Percentiles rank a stretch among this genome's conserved stretches.
Conservation (phyloP, 1,140 invertebrate species). For the Drosophila bocki region DNA sequence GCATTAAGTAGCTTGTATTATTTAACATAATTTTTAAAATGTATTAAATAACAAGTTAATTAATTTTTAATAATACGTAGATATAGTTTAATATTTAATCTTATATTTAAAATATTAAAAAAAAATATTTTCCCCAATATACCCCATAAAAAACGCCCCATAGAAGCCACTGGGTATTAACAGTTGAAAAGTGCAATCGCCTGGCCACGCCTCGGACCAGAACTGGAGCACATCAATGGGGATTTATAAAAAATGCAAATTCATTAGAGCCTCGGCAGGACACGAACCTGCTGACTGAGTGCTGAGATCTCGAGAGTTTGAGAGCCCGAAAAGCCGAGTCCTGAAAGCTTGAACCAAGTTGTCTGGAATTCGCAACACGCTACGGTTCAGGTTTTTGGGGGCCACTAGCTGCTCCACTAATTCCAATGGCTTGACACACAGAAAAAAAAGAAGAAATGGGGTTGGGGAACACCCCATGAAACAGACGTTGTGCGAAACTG, state of each 20-base stretch:
- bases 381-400: slow-evolving; percentile 3
- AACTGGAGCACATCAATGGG: slow-evolving; percentile 80
- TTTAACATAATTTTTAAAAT: too few species aligned
- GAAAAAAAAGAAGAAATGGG: not conserved
- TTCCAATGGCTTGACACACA: slow-evolving; percentile 44
- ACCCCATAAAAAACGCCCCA: too few species aligned
- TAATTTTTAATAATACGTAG: too few species aligned
- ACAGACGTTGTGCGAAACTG: slow-evolving; percentile 50
- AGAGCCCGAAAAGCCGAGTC: slow-evolving; percentile 6
- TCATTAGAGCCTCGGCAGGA: slow-evolving; percentile 66
- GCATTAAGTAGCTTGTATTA: too few species aligned
- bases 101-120: too few species aligned
- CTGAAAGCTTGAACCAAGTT: slow-evolving; percentile 1
- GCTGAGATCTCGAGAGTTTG: slow-evolving; percentile 23
- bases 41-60: too few species aligned
- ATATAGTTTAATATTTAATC: too few species aligned
- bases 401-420: slow-evolving; percentile 35
- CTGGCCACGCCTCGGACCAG: slow-evolving; percentile 41
- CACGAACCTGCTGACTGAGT: slow-evolving; percentile 25
- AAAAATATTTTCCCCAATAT: not conserved
- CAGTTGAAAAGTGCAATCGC: slow-evolving; percentile 57
- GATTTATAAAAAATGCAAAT: slow-evolving; percentile 84
- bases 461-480: not conserved
- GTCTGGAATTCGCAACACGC: not conserved
- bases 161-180: not conserved